Conservation (phyloP, 2,797 vertebrate species). For the Cirrhinus mrigala region DNA sequence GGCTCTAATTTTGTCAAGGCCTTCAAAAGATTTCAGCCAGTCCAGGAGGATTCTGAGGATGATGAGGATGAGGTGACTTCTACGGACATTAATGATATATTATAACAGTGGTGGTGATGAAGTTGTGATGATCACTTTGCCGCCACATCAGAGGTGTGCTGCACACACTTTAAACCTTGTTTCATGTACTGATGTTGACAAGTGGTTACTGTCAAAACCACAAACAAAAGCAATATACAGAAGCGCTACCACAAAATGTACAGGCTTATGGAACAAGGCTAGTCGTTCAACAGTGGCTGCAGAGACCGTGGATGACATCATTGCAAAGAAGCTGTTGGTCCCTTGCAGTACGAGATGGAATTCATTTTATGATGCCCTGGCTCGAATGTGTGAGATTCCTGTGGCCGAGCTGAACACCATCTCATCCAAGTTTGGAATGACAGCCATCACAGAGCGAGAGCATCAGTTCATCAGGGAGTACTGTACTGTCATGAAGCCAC, state of each 20-base stretch:
- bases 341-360: constrained; percentile 45
- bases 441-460: constrained; percentile 39
- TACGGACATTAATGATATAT: constrained; percentile 13
- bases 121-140: constrained; percentile 34
- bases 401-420: constrained; percentile 6
- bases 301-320: constrained; percentile 33
- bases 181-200: constrained; percentile 48
- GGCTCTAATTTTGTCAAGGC: constrained; percentile 54
- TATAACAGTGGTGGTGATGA: constrained; percentile 28
- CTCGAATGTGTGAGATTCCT: constrained; percentile 30
- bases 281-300: constrained; percentile 37
- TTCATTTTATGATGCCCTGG: constrained; percentile 46
- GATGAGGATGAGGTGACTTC: constrained; percentile 14
- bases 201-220: constrained; percentile 47
- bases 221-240: constrained; percentile 27
- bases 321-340: constrained; percentile 46
- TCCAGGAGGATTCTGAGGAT: constrained; percentile 19
- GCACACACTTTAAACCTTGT: constrained; percentile 53
- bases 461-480: constrained; percentile 48
- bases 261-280: constrained; percentile 46
- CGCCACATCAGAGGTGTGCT: background rate
- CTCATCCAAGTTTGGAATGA: constrained; percentile 19
- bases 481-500: constrained; percentile 50
- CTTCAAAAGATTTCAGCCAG: constrained; percentile 42
- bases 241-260: constrained; percentile 43